phyloP scores from a whole-genome alignment of 2,113 vertebrate genomes.

The Loxodonta africana region DNA sequence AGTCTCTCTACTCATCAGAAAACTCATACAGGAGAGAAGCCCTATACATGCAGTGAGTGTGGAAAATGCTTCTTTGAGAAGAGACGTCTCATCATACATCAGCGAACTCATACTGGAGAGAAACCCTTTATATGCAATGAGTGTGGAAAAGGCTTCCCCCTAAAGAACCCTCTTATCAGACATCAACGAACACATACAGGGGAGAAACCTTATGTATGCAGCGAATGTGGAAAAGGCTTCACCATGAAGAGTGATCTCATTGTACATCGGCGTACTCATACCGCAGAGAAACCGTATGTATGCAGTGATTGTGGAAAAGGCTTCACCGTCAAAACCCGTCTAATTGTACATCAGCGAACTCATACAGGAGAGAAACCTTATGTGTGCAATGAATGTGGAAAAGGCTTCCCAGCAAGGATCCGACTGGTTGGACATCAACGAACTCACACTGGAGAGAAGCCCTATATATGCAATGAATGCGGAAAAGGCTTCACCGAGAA shows the following conservation, averaged over 20 bases:
- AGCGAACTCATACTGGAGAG: conserved; percentile 72
- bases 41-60: conserved; percentile 65
- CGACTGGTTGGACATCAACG: conserved; percentile 66
- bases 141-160: conserved; percentile 78
- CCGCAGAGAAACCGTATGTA: neutral
- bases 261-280: conserved; percentile 28
- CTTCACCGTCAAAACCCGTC: conserved; percentile 42
- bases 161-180: conserved; percentile 68
- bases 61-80: conserved; percentile 77
- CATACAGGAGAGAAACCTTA: conserved; percentile 58
- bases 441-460: conserved; percentile 73
- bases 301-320: conserved; percentile 26
- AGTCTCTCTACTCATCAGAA: conserved; percentile 63
- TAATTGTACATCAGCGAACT: conserved; percentile 34
- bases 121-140: conserved; percentile 79
- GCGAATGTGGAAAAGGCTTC: conserved; percentile 72
- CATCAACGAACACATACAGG: conserved; percentile 77
- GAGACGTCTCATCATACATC: conserved; percentile 60
- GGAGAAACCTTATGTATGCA: conserved; percentile 65
- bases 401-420: conserved; percentile 69
- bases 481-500: conserved; percentile 70
- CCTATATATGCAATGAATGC: conserved; percentile 66
- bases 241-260: conserved; percentile 45
- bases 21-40: conserved; percentile 65
- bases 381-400: conserved; percentile 62